Evolutionary conservation across 2,113 vertebrate genomes (phyloP).

Genomic region (Toxotes jaculatrix): DNA sequence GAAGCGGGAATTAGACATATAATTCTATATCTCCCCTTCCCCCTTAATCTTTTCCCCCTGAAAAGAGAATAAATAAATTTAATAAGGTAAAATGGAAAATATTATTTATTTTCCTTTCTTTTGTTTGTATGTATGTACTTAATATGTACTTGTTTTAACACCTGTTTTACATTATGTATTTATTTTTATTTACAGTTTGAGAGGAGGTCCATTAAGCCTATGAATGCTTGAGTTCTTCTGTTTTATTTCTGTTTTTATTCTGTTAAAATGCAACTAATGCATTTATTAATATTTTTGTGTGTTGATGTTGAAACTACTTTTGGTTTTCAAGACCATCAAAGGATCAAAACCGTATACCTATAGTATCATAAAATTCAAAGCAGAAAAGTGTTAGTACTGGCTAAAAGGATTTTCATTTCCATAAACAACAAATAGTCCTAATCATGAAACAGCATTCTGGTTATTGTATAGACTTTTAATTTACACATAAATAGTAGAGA

Average conservation of each 20-base stretch:
- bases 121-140: background rate
- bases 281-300: background rate
- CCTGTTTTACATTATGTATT: background rate
- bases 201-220: background rate
- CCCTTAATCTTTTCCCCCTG: no score
- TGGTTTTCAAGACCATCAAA: background rate
- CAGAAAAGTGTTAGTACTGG: background rate
- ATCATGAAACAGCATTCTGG: conserved; percentile 25
- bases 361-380: background rate
- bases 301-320: background rate
- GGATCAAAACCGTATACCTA: background rate
- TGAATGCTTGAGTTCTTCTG: background rate
- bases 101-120: background rate
- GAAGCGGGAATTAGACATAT: no score
- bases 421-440: background rate
- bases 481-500: conserved; percentile 99
- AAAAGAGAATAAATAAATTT: no score
- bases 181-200: background rate
- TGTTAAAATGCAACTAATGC: background rate
- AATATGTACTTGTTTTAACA: no score
- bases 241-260: background rate
- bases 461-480: conserved; percentile 91
- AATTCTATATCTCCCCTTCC: no score
- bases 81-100: no score
- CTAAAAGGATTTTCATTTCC: background rate